Percentiles rank a stretch among this genome's conserved stretches.
Conservation (phyloP, 2,888 invertebrate genomes). For the Monopis laevigella region DNA sequence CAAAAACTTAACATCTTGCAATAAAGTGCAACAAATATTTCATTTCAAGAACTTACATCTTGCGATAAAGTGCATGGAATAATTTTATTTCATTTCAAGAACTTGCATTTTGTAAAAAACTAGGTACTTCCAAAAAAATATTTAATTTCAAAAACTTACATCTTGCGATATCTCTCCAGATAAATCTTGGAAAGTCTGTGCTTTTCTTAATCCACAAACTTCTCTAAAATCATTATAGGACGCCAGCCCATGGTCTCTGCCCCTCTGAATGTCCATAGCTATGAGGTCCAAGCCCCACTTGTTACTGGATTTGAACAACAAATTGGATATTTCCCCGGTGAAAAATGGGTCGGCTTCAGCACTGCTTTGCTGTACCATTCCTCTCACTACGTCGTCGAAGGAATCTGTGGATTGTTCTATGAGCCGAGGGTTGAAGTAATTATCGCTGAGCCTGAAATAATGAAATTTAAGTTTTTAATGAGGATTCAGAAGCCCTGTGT, state of each 20-base stretch:
- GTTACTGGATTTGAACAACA: conserved; percentile 52
- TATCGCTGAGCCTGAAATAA: conserved; percentile 58
- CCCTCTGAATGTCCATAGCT: conserved; percentile 72
- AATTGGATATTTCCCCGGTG: conserved; percentile 54
- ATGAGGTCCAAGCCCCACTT: conserved; percentile 69
- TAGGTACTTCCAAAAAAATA: too few species aligned
- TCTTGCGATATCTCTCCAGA: conserved; percentile 72
- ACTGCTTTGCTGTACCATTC: conserved; percentile 62
- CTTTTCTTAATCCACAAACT: conserved; percentile 77
- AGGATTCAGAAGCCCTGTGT: too few species aligned
- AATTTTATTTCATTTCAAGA: too few species aligned
- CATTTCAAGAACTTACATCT: too few species aligned
- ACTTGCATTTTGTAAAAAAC: too few species aligned
- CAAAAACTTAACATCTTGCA: too few species aligned
- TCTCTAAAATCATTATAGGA: conserved; percentile 74
- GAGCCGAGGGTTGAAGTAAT: conserved; percentile 64
- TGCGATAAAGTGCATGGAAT: too few species aligned
- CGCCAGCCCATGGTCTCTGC: conserved; percentile 71
- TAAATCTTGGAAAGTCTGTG: conserved; percentile 75
- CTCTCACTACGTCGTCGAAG: conserved; percentile 64
- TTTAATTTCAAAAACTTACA: too few species aligned
- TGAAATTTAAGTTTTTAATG: too few species aligned
- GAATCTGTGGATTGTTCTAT: conserved; percentile 53
- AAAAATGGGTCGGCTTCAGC: conserved; percentile 66
- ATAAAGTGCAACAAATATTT: too few species aligned